Evolutionary conservation across 2,113 vertebrate species (phyloP).

Genomic region (Phaethornis superciliosus): DNA sequence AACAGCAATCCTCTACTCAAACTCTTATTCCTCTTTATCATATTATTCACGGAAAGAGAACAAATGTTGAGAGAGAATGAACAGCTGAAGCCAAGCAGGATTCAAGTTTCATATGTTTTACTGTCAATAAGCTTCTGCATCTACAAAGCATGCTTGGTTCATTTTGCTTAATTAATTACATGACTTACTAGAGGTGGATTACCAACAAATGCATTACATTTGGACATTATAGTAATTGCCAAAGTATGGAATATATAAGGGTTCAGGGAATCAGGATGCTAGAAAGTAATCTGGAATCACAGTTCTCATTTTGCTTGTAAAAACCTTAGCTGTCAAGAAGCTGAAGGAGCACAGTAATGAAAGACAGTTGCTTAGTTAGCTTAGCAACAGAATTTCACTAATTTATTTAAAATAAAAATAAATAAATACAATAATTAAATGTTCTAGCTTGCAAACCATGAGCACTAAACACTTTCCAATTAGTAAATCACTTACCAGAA

Average conservation of each 20-base stretch:
- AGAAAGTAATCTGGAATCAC: slow-evolving; percentile 39
- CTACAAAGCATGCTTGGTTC: background rate
- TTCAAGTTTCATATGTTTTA: background rate
- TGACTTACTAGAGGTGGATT: background rate
- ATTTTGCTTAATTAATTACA: background rate
- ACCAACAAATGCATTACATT: background rate
- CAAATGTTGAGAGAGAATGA: background rate
- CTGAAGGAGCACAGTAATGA: slow-evolving; percentile 10
- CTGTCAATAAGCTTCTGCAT: background rate
- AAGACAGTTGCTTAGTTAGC: slow-evolving; percentile 34
- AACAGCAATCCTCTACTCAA: background rate
- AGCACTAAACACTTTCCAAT: slow-evolving; percentile 4
- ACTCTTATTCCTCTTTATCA: background rate
- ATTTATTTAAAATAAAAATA: background rate
- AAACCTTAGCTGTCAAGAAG: slow-evolving; percentile 36
- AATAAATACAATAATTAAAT: background rate
- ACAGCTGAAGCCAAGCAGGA: background rate
- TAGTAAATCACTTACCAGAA: background rate
- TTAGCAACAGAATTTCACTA: background rate
- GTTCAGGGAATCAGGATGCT: slow-evolving; percentile 9
- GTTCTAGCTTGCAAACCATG: background rate
- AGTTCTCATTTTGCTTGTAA: slow-evolving; percentile 45
- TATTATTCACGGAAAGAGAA: background rate
- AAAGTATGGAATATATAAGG: background rate
- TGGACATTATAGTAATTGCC: slow-evolving; percentile 19